Percentiles rank a stretch among this genome's conserved stretches.
phyloP scores from a whole-genome alignment of 2,797 vertebrate genomes.

The Arnoldichthys spilopterus region DNA sequence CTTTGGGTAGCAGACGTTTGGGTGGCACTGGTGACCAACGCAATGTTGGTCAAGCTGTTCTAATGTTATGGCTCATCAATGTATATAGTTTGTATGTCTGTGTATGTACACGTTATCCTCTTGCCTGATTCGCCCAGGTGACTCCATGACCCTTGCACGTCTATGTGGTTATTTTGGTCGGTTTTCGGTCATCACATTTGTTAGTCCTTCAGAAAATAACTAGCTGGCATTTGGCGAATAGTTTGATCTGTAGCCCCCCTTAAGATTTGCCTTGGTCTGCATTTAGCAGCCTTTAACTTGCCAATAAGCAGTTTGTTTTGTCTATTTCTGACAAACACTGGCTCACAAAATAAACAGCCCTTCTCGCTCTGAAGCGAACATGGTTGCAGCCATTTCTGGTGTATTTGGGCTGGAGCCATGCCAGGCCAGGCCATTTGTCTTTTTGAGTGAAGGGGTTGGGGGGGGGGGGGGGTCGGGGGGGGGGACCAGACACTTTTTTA shows the following conservation, averaged over 20 bases:
- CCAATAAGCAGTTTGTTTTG: background rate
- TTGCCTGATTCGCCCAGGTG: background rate
- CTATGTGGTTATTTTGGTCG: constrained; percentile 41
- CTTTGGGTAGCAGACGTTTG: no score
- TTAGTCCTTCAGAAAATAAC: constrained; percentile 20
- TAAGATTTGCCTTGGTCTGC: background rate
- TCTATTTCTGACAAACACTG: constrained; percentile 23
- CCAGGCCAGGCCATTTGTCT: constrained; percentile 34
- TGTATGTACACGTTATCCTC: background rate
- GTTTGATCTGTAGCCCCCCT: constrained; percentile 7
- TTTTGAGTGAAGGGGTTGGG: background rate
- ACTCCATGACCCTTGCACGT: background rate
- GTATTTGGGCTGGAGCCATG: constrained; percentile 37
- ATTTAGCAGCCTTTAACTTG: background rate
- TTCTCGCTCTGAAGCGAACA: constrained; percentile 8
- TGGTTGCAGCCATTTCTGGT: constrained; percentile 26
- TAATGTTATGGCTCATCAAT: no score
- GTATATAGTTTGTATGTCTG: no score
- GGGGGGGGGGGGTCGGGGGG: no score
- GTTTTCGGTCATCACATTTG: constrained; percentile 42
- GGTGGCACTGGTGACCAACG: no score
- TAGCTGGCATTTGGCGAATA: constrained; percentile 13
- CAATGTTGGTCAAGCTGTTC: no score
- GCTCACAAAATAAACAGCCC: constrained; percentile 39
- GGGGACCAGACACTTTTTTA: constrained; percentile 31